phyloP scores from a whole-genome alignment of 1,140 invertebrate genomes.

The Lerema accius region DNA sequence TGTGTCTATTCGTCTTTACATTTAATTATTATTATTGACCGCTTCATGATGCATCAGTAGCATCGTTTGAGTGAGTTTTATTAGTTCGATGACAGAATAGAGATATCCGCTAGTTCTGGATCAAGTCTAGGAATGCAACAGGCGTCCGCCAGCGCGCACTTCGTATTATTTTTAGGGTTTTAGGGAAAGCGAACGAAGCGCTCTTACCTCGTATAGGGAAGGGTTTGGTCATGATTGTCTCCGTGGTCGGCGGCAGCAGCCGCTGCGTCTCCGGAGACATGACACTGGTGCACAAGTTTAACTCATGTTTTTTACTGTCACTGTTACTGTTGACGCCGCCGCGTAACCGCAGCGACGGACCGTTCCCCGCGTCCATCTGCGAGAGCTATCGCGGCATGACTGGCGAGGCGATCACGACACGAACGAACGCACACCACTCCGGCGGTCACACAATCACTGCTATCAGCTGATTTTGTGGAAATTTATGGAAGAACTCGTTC shows the following conservation, averaged over 20 bases:
- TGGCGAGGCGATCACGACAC: conserved; percentile 40
- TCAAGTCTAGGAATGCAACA: conserved; percentile 23
- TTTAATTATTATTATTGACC: too few species aligned
- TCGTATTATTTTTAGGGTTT: conserved; percentile 22
- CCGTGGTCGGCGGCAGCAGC: conserved; percentile 87
- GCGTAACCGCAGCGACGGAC: conserved; percentile 83
- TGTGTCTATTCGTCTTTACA: too few species aligned
- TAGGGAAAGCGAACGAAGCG: neutral
- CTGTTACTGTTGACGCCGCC: conserved; percentile 79
- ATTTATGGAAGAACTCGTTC: conserved; percentile 37
- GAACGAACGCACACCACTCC: conserved; percentile 4
- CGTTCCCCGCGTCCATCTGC: conserved; percentile 77
- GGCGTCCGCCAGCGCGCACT: conserved; percentile 10
- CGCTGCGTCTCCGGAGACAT: conserved; percentile 86
- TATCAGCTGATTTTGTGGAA: conserved; percentile 65
- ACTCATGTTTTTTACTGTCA: conserved; percentile 81
- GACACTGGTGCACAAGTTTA: conserved; percentile 85
- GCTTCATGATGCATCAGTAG: too few species aligned
- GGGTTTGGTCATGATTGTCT: conserved; percentile 93
- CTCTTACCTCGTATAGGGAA: conserved; percentile 90
- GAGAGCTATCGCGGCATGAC: conserved; percentile 69
- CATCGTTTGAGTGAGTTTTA: too few species aligned
- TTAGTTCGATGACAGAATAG: too few species aligned
- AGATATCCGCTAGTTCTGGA: conserved; percentile 6
- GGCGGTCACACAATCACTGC: conserved; percentile 21